Evolutionary conservation across 23 tunicate genomes (phyloP), one percentile per base, ranked within the genome.

Genomic region (Botrylloides violaceus): DNA sequence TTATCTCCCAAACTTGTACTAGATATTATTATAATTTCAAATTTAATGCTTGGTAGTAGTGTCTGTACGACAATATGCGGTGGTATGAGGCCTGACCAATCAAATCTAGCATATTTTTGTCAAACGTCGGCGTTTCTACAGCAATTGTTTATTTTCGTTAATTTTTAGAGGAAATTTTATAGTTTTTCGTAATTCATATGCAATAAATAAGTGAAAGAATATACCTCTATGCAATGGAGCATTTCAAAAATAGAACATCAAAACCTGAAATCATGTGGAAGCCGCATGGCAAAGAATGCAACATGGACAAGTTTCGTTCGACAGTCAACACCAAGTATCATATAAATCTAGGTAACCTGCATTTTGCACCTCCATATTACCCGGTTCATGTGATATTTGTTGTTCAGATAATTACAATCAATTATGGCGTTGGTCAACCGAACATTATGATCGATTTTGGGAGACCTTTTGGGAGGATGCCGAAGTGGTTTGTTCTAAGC

Each of bases 371-470:
- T 30, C 34, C 38, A 12, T 28, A 18, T 15, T 61, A 24, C 29
- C 61, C 61, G 18, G 29, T 25, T 18, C 7, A n/a, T 27, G 28
- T 22, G 24, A 12, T 49, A n/a, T 20, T 32, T 53, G 38, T 0
- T 48, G 18, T 49, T 19, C 36, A 79, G 84, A 85, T 31, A 70
- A 20, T 49, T 87, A 87, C 76, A 48, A 79, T 27, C 78, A 87
- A n/a, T 32, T 87, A 30, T 87, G 86, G 86, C 76, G 65, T 47
- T 87, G 95, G 95, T 87, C 95, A 0, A 68, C 79, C 0, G 83
- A 87, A 36, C 70, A 76, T 43, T 87, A 87, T 35, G 31, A 74
- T 15, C 73, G 76, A n/a, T 87, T 87, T 76, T 87, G 95, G 95
- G 72, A 81, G 34, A 80, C 73, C 30, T 22, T 81, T 6, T 87